A percentile compares a stretch with the other conserved stretches of the same genome.
Evolutionary conservation across 1,140 invertebrate species (phyloP).

Genomic region (Zaprionus davidi): DNA sequence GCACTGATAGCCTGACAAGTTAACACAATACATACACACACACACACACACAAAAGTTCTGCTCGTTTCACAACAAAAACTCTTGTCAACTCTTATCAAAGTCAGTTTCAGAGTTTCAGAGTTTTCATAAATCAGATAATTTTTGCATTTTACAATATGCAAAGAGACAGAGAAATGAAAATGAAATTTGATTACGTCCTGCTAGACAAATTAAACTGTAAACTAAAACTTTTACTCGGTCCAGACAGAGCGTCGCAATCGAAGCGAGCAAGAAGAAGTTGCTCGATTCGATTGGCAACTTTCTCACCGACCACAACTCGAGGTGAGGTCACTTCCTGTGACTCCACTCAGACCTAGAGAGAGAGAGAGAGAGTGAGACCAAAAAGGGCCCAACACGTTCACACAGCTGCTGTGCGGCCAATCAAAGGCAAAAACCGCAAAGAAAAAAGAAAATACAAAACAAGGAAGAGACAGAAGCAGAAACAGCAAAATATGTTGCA

Average conservation of each 20-base stretch:
- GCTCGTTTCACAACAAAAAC: neutral
- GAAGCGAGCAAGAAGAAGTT: neutral
- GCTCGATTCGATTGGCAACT: slow-evolving; percentile 20
- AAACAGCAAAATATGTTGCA: slow-evolving; percentile 65
- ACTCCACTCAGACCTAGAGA: slow-evolving; percentile 34
- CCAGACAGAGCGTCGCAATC: neutral
- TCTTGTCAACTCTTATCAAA: slow-evolving; percentile 6
- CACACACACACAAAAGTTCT: neutral
- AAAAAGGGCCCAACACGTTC: slow-evolving; percentile 57
- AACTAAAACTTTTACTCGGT: slow-evolving; percentile 18
- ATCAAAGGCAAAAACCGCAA: slow-evolving; percentile 69
- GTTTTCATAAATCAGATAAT: slow-evolving; percentile 18
- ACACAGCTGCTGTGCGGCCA: slow-evolving; percentile 31
- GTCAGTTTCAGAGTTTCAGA: neutral
- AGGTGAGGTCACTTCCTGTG: slow-evolving; percentile 62
- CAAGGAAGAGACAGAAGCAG: slow-evolving; percentile 13
- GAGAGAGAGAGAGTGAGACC: neutral
- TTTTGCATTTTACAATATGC: neutral
- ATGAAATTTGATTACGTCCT: slow-evolving; percentile 2
- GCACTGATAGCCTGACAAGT: slow-evolving; percentile 26
- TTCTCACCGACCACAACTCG: slow-evolving; percentile 25
- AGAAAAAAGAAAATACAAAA: slow-evolving; percentile 7
- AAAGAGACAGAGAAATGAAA: slow-evolving; percentile 1
- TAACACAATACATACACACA: slow-evolving; percentile 2
- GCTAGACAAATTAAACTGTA: slow-evolving; percentile 27